A percentile compares a stretch with the other conserved stretches of the same genome.
Evolutionary conservation across 2,888 invertebrate species (phyloP).

Genomic region (Kryphioiulus occultus): DNA sequence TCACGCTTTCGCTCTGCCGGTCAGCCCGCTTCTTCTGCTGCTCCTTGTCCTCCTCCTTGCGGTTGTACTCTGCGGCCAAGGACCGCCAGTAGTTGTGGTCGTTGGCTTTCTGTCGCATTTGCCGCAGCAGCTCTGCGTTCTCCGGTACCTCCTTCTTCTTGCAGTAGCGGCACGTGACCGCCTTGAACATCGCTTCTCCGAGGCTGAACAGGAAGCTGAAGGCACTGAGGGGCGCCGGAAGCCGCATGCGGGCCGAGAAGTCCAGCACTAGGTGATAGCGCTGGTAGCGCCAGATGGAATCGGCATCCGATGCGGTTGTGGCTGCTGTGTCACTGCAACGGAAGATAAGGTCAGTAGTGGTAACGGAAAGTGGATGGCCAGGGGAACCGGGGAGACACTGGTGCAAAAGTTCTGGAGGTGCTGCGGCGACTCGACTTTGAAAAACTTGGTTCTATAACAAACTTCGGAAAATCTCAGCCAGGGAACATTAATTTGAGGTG

Average conservation of each 20-base stretch:
- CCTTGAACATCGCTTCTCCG: slow-evolving; percentile 51
- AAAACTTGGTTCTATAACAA: no score
- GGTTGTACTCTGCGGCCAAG: slow-evolving; percentile 49
- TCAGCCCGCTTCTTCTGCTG: slow-evolving; percentile 48
- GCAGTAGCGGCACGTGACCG: slow-evolving; percentile 52
- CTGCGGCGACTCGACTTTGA: no score
- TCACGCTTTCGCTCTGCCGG: slow-evolving; percentile 54
- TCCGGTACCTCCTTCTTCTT: slow-evolving; percentile 51
- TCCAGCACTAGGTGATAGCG: slow-evolving; percentile 60
- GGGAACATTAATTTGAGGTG: no score
- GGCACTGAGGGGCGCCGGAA: slow-evolving; percentile 61
- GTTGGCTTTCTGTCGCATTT: slow-evolving; percentile 50
- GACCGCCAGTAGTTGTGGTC: slow-evolving; percentile 53
- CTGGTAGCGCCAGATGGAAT: slow-evolving; percentile 61
- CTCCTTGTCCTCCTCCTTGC: slow-evolving; percentile 49
- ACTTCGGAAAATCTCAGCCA: no score
- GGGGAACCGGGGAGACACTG: slow-evolving; percentile 6
- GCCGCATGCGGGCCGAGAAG: slow-evolving; percentile 59
- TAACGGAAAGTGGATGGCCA: background rate
- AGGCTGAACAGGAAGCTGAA: slow-evolving; percentile 55
- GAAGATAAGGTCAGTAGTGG: background rate
- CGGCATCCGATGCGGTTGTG: slow-evolving; percentile 60
- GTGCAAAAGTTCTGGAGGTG: slow-evolving; percentile 2
- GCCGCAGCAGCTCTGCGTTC: slow-evolving; percentile 47
- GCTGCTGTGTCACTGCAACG: slow-evolving; percentile 57